Evolutionary conservation across 2,113 vertebrate genomes (phyloP).

Genomic region (Pachyramphus minor): DNA sequence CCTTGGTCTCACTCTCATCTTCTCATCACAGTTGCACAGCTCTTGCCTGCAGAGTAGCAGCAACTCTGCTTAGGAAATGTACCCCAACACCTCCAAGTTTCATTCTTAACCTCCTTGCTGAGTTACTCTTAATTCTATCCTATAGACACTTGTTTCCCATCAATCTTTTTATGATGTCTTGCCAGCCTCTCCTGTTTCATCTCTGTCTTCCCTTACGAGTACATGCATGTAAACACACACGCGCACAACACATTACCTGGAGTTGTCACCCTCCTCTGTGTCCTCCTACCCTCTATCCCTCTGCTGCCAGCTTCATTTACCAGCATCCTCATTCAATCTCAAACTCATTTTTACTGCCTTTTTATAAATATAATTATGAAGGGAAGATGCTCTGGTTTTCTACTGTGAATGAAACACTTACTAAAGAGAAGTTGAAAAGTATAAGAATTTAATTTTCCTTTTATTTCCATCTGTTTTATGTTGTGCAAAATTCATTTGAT

Average conservation of each 20-base stretch:
- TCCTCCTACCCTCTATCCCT: background rate
- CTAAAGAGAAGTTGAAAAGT: background rate
- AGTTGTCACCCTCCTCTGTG: background rate
- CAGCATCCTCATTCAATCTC: background rate
- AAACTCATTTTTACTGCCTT: background rate
- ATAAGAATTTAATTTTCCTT: background rate
- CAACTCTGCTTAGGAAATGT: background rate
- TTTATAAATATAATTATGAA: background rate
- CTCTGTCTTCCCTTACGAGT: background rate
- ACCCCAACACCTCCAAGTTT: background rate
- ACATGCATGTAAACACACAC: fast-evolving
- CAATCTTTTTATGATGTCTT: background rate
- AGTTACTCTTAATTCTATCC: background rate
- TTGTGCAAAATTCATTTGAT: background rate
- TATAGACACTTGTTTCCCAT: background rate
- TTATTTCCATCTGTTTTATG: background rate
- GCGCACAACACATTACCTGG: background rate
- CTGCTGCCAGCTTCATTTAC: background rate
- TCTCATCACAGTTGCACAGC: background rate
- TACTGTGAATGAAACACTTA: background rate
- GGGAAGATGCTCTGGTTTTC: background rate
- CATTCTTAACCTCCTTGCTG: background rate
- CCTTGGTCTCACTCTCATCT: background rate
- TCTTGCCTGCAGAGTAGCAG: background rate
- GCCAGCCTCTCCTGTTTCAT: background rate